These are phyloP conservation scores for Plectus sambesii DNA, from an alignment of 1,140 invertebrate species.

Conservation along the genomic window DNA sequence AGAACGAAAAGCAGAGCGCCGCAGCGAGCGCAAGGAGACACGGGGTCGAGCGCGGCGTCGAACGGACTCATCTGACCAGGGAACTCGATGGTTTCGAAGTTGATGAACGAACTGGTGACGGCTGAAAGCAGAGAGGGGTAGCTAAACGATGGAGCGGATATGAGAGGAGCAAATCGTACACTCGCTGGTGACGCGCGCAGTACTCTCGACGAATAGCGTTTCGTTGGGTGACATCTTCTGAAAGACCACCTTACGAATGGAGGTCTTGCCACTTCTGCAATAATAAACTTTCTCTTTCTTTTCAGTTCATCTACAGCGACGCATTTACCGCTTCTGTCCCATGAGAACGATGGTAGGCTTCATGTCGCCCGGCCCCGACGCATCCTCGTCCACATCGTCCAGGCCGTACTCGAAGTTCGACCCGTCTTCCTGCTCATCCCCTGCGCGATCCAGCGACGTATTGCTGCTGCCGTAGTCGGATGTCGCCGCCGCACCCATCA, in stretches of 20 bases:
- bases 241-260: slow-evolving; percentile 99
- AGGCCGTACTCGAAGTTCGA: slow-evolving; percentile 22
- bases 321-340: slow-evolving; percentile 70
- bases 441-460: too few species aligned
- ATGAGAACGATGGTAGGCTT: slow-evolving; percentile 78
- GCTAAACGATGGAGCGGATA: slow-evolving; percentile 7
- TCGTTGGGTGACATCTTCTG: slow-evolving; percentile 99
- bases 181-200: slow-evolving; percentile 95
- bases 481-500: too few species aligned
- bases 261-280: slow-evolving; percentile 93
- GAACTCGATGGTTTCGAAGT: slow-evolving; percentile 99
- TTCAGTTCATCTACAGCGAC: too few species aligned
- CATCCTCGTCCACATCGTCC: slow-evolving; percentile 21
- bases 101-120: slow-evolving; percentile 91
- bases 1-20: slow-evolving; percentile 96
- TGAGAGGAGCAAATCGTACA: slow-evolving; percentile 51
- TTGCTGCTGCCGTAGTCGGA: too few species aligned
- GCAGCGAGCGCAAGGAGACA: slow-evolving; percentile 71
- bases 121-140: slow-evolving; percentile 48
- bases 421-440: slow-evolving; percentile 21
- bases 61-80: slow-evolving; percentile 97
- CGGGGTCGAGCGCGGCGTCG: slow-evolving; percentile 85
- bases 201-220: slow-evolving; percentile 95
- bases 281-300: too few species aligned
- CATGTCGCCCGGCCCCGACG: slow-evolving; percentile 19